Conservation (phyloP, 2,113 vertebrate species). For the Ophiodon elongatus region DNA sequence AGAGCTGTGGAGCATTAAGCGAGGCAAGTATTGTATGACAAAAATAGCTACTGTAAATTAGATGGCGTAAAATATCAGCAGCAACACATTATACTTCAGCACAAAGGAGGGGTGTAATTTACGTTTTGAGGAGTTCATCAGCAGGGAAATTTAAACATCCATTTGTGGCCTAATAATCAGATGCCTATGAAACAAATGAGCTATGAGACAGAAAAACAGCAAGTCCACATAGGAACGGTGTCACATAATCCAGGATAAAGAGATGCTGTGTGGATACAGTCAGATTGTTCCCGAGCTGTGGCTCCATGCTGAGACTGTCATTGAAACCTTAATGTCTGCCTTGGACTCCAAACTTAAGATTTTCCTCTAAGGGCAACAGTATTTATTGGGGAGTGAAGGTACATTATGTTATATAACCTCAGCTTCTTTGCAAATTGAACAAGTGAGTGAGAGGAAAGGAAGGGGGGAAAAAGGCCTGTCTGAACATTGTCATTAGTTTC, state of each 20-base stretch:
- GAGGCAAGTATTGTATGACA: neutral
- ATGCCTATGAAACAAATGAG: slow-evolving; percentile 28
- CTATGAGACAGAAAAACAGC: slow-evolving; percentile 34
- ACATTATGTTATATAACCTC: slow-evolving; percentile 36
- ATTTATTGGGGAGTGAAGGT: slow-evolving; percentile 2
- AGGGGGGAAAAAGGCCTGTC: neutral
- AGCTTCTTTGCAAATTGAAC: slow-evolving; percentile 31
- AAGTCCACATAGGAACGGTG: slow-evolving; percentile 9
- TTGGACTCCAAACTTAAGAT: slow-evolving; percentile 11
- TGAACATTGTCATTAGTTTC: slow-evolving; percentile 30
- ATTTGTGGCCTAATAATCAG: slow-evolving; percentile 40
- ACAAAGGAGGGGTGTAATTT: slow-evolving; percentile 18
- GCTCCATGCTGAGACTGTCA: neutral
- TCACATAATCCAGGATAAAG: slow-evolving; percentile 38
- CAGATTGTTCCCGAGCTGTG: slow-evolving; percentile 8
- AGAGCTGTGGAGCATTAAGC: slow-evolving; percentile 22
- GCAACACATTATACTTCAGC: neutral
- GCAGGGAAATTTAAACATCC: slow-evolving; percentile 39
- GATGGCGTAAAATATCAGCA: slow-evolving; percentile 29
- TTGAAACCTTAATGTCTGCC: neutral
- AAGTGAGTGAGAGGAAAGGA: slow-evolving; percentile 15
- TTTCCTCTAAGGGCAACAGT: neutral
- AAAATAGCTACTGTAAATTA: slow-evolving; percentile 38
- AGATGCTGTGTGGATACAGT: slow-evolving; percentile 16
- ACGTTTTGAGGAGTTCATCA: slow-evolving; percentile 23